These are phyloP conservation scores for Ptilodon capucinus DNA, from an alignment of 2,888 invertebrate genomes.

Conservation along the genomic window DNA sequence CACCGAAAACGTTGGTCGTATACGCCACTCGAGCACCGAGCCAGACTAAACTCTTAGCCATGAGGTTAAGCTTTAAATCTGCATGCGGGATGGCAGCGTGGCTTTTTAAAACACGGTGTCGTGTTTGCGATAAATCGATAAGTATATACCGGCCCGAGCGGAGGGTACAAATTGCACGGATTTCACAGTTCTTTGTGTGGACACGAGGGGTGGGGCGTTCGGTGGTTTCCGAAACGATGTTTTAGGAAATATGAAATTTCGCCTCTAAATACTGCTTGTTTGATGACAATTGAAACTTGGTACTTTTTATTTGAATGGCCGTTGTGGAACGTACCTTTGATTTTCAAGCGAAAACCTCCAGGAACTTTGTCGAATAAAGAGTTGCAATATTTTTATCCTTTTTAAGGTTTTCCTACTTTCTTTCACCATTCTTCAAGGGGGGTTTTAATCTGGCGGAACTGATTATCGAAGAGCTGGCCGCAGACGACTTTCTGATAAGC, in stretches of 20 bases:
- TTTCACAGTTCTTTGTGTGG: conserved; percentile 73
- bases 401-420: no score
- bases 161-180: conserved; percentile 77
- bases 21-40: conserved; percentile 40
- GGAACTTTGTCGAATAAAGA: not conserved
- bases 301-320: conserved; percentile 13
- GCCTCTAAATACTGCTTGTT: conserved; percentile 39
- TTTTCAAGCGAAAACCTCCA: not conserved
- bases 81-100: conserved; percentile 29
- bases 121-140: conserved; percentile 80
- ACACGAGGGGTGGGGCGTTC: conserved; percentile 56
- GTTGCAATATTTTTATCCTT: not conserved
- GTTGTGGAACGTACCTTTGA: conserved; percentile 12
- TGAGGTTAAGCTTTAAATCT: conserved; percentile 28
- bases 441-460: no score
- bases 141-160: conserved; percentile 68
- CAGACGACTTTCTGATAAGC: no score
- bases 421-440: not conserved
- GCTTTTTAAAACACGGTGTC: conserved; percentile 66
- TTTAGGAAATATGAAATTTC: conserved; percentile 69
- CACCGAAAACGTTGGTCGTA: conserved; percentile 59
- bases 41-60: conserved; percentile 44
- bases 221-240: conserved; percentile 60
- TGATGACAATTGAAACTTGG: conserved; percentile 1
- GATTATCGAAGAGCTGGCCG: no score